Evolutionary conservation across 2,113 vertebrate genomes (phyloP).

Genomic region (Siniperca knerii): DNA sequence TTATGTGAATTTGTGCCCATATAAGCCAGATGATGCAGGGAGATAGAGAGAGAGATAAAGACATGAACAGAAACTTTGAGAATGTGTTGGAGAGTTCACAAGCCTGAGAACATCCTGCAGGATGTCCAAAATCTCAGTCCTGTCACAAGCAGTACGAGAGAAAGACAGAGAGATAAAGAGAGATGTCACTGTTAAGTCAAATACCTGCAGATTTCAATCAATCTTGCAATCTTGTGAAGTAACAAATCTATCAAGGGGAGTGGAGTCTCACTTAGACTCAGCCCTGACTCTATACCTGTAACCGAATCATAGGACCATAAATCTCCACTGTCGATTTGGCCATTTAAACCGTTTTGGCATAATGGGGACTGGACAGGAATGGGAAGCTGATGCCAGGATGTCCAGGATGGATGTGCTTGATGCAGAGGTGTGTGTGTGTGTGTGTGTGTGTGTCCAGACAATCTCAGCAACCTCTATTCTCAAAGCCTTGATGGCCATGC

Average conservation of each 20-base stretch:
- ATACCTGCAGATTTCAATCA: background rate
- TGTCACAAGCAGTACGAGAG: background rate
- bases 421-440: conserved; percentile 25
- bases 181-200: background rate
- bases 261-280: background rate
- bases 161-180: background rate
- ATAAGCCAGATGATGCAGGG: conserved; percentile 13
- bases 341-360: conserved; percentile 8
- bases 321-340: conserved; percentile 24
- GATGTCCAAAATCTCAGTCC: background rate
- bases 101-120: background rate
- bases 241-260: background rate
- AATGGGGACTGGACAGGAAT: conserved; percentile 36
- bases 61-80: background rate
- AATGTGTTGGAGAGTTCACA: background rate
- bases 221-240: background rate
- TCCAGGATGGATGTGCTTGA: conserved; percentile 23
- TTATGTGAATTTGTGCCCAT: conserved; percentile 14
- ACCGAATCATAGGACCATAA: conserved; percentile 18
- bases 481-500: conserved; percentile 49
- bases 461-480: conserved; percentile 47
- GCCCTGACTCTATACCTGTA: background rate
- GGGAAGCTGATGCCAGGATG: conserved; percentile 26
- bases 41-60: background rate
- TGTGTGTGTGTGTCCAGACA: conserved; percentile 16